Percentiles rank a stretch among this genome's conserved stretches.
Evolutionary conservation across 2,888 invertebrate species (phyloP).

Genomic region (Sympetrum striolatum): DNA sequence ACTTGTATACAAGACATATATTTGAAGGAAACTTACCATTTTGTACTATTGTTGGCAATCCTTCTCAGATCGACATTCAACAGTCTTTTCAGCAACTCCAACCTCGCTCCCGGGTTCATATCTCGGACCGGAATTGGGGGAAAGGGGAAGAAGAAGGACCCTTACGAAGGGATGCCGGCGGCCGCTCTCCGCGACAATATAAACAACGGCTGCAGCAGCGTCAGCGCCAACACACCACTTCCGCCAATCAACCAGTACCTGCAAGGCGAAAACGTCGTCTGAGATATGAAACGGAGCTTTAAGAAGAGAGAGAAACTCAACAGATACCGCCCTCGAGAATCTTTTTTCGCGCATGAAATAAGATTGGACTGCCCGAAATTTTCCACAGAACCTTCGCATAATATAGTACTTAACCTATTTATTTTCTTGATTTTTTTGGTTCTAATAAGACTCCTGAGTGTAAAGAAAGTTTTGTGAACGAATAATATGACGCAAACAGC

Average conservation of each 20-base stretch:
- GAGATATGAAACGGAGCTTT: background rate
- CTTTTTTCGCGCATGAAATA: too few relatives aligned
- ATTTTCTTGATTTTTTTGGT: too few relatives aligned
- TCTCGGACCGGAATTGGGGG: background rate
- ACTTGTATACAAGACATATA: too few relatives aligned
- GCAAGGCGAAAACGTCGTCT: background rate
- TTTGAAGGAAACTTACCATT: background rate
- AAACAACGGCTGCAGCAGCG: slow-evolving; percentile 14
- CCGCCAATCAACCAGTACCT: slow-evolving; percentile 21
- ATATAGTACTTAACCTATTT: too few relatives aligned
- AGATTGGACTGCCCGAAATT: too few relatives aligned
- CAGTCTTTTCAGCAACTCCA: slow-evolving; percentile 19
- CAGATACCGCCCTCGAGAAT: background rate
- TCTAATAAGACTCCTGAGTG: too few relatives aligned
- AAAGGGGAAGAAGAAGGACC: background rate
- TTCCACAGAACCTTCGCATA: too few relatives aligned
- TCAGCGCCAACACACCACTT: slow-evolving; percentile 18
- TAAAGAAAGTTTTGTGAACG: too few relatives aligned
- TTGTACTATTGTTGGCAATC: background rate
- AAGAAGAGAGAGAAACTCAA: background rate
- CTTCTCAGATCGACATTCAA: background rate
- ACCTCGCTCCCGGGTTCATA: slow-evolving; percentile 6
- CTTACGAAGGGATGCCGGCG: background rate
- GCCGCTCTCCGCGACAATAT: background rate
- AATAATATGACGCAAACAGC: too few relatives aligned